Evolutionary conservation across 2,888 invertebrate species (phyloP).

Genomic region (Nycteola revayana): DNA sequence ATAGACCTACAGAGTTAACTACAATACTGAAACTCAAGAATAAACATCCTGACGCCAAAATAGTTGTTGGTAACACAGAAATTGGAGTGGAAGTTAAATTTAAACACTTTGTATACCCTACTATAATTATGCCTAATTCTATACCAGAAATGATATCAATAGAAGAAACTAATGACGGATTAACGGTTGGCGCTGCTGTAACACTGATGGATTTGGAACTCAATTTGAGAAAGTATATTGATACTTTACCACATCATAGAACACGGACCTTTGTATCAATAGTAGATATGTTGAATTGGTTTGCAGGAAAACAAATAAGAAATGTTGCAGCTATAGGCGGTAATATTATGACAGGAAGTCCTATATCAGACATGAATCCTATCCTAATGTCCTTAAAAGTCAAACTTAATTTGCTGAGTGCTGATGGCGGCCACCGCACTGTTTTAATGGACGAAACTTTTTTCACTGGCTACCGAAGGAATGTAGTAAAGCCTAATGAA

Average conservation of each 20-base stretch:
- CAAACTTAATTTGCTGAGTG: constrained; percentile 85
- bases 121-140: constrained; percentile 92
- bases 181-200: constrained; percentile 91
- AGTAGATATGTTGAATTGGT: constrained; percentile 94
- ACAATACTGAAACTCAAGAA: constrained; percentile 85
- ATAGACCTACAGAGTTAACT: constrained; percentile 83
- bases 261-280: constrained; percentile 87
- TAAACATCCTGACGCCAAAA: constrained; percentile 85
- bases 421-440: constrained; percentile 74
- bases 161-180: constrained; percentile 76
- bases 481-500: constrained; percentile 86
- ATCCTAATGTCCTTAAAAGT: constrained; percentile 93
- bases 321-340: constrained; percentile 97
- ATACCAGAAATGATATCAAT: constrained; percentile 89
- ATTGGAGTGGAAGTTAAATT: constrained; percentile 93
- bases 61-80: constrained; percentile 92
- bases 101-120: constrained; percentile 88
- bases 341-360: constrained; percentile 97
- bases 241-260: constrained; percentile 79
- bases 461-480: constrained; percentile 90
- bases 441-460: constrained; percentile 89
- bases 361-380: constrained; percentile 97
- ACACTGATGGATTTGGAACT: constrained; percentile 90
- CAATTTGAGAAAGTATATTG: constrained; percentile 83
- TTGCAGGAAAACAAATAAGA: constrained; percentile 97